Evolutionary conservation across 2,113 vertebrate species (phyloP).

Genomic region (Chloropsis cyanopogon): DNA sequence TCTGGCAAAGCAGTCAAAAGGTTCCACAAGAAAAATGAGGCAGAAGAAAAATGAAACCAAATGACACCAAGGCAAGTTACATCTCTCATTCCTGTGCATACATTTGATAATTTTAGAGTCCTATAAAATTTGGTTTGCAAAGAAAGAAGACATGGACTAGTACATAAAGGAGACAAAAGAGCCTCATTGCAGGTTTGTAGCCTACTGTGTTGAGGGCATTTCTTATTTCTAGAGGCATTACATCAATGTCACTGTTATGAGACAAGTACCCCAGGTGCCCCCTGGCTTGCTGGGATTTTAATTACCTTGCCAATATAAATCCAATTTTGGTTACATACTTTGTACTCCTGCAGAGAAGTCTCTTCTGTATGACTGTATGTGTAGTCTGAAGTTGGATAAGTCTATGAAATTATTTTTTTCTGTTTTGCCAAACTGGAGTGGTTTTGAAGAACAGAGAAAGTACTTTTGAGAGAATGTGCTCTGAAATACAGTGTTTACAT

Average conservation of each 20-base stretch:
- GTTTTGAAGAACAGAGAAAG: neutral
- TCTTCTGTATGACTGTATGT: neutral
- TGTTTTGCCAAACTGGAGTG: neutral
- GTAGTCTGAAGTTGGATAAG: neutral
- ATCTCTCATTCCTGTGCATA: neutral
- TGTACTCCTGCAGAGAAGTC: neutral
- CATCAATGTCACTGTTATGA: neutral
- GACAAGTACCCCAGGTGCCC: neutral
- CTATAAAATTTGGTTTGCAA: neutral
- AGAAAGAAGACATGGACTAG: neutral
- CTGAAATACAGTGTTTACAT: neutral
- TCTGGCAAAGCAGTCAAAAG: neutral
- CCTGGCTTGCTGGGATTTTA: slow-evolving; percentile 10
- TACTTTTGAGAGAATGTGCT: neutral
- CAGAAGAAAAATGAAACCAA: neutral
- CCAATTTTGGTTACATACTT: neutral
- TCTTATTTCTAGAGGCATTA: neutral
- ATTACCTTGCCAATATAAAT: slow-evolving; percentile 4
- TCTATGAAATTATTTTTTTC: neutral
- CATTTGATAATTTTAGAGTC: neutral
- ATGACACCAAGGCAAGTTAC: neutral
- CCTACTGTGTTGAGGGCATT: neutral
- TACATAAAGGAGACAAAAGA: neutral
- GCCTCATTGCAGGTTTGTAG: neutral
- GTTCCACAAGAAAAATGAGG: neutral